Evolutionary conservation across 2,797 vertebrate genomes (phyloP), one percentile per base, ranked within the genome.

Genomic region (Poeciliopsis gracilis): DNA sequence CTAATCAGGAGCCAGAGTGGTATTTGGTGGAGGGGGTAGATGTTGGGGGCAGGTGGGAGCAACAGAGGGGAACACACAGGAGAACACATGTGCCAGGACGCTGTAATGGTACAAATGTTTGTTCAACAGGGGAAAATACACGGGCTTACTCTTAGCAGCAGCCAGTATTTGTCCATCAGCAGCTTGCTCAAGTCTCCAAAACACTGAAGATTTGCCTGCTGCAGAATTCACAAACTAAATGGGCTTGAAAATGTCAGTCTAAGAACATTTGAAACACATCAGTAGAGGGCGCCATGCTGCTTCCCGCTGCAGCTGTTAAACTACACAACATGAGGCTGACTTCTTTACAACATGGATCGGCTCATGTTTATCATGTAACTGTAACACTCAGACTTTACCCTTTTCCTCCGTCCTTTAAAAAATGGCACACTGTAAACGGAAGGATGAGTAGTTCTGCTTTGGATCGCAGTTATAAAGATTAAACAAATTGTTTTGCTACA

Each of bases 261-360:
- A 78, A 78, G 87, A 69, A 79, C 83, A 82, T 79, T n/a, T 49
- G 82, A 87, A 83, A 86, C 82, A 3, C 18, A 53, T 82, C 94
- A 94, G 88, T 55, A 95, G 95, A 92, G 93, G 94, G 93, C 45
- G 84, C 91, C 89, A 82, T 75, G 78, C 87, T 72, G 78, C 90
- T 89, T 77, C 57, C 15, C 9, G 79, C 84, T 46, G 73, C 70
- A 41, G 25, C 66, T 73, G 4, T 82, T 49, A 4, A 79, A 25
- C 49, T 77, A 94, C 38, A 71, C 84, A 82, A 73, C 88, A 76
- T 79, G 81, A 86, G 85, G 76, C 84, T 38, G 83, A 46, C 76
- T 83, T 77, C 85, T 76, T 5, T 82, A 80, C 51, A 53, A 69
- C 82, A 85, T 82, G 90, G 90, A 91, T 86, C 86, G 46, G 89